Base-by-base conservation (phyloP, 2,888 invertebrate genomes). In the Microdon myrmicae region DNA sequence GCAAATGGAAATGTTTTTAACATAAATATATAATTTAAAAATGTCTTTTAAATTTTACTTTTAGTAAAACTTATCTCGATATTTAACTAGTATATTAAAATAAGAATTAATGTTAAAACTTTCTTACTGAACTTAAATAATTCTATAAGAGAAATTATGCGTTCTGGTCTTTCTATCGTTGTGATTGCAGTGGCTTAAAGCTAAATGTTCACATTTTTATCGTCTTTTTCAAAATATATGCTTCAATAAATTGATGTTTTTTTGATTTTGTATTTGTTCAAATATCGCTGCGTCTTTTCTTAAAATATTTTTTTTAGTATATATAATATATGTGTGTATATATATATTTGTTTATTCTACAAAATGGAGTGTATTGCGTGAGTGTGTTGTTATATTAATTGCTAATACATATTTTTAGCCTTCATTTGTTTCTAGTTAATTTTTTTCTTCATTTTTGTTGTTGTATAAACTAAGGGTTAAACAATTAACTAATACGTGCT, bases 301-400 rank as follows among this genome's bases (percentile, higher is more conserved):
- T 14, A 34, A 19, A 28, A 37, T 16, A 16, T 26, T 19, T 9
- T 26, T 19, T 49, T 43, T 6, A 25, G 13, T 29, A 25, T 39
- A 35, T 47, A 49, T 45, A 34, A 37, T 49, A 26, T 34, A 10
- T 28, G 28, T 38, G 19, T 58, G 41, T 41, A 34, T 29, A 39
- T 49, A 19, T 54, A 38, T 45, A 53, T 29, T 12, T 17, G 20
- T 44, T 45, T 44, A 29, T 31, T 51, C 51, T 56, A 64, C 51
- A 58, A 58, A 58, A 64, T 64, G 64, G 64, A 64, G 64, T 64
- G 64, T 64, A 56, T 64, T 56, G 64, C 64, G 51, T 56, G 56
- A 56, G 45, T 39, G 45, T 55, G 48, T 54, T 55, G 38, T 48
- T 48, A 44, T 34, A 23, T 41, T 64, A 19, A 13, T 47, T 25